Evolutionary conservation across 2,888 invertebrate species (phyloP), one percentile per base, ranked within the genome.

Genomic region (Schizaphis graminum): DNA sequence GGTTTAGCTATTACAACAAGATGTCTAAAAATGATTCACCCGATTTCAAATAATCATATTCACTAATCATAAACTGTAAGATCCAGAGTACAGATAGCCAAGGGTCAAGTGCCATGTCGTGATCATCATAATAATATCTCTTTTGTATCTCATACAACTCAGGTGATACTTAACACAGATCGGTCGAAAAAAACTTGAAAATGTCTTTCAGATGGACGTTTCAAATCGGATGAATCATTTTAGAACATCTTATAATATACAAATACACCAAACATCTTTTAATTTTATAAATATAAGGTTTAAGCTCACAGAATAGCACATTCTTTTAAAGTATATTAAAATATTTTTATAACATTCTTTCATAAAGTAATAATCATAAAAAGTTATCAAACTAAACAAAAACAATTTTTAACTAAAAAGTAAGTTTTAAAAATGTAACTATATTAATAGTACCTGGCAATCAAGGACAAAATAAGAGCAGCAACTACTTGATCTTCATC

Each of bases 381-480:
- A 77, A 8, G 67, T 67, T n/a, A 67, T 67, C 67, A n/a, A n/a
- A 11, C 13, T 10, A 28, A 67, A 10, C 13, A n/a, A 67, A 67
- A 61, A 61, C 3, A 67, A 67, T n/a, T 13, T 13, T n/a, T n/a
- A 67, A 4, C 21, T 67, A 67, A 67, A 67, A 67, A 10, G 35
- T n/a, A 35, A 13, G n/a, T 67, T 26, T 67, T 67, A 28, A n/a
- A 85, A 85, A 41, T 85, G 13, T n/a, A 49, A 61, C n/a, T 57
- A 49, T 35, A 49, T 67, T 24, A n/a, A 47, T n/a, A 35, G 24
- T 93, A 95, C 95, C 96, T 96, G 0, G 97, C 97, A 67, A 97
- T 97, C 98, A 99, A 98, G 28, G 97, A 97, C 3, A 99, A 96
- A 2, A 99, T 96, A 94, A 97, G 96, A 8, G 98, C 96, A 0